These are phyloP conservation scores for Psittacula cyanocephala DNA, from an alignment of 2,113 vertebrate genomes.

Conservation along the genomic window DNA sequence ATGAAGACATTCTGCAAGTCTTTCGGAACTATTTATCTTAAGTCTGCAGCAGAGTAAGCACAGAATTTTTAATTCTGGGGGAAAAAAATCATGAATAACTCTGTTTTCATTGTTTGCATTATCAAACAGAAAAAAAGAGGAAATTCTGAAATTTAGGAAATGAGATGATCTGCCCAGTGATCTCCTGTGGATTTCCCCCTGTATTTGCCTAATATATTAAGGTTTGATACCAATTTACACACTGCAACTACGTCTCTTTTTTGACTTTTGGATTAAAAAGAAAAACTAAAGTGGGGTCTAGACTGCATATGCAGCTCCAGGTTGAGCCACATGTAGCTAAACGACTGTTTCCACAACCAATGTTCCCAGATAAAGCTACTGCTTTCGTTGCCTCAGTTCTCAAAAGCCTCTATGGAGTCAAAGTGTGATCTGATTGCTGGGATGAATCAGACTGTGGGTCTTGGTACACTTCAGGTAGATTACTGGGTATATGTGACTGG, in stretches of 20 bases:
- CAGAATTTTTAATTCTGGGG: neutral
- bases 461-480: neutral
- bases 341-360: neutral
- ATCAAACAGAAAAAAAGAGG: neutral
- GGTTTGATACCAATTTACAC: neutral
- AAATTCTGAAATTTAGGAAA: neutral
- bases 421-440: neutral
- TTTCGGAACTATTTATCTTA: neutral
- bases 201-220: neutral
- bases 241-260: neutral
- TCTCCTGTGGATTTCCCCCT: neutral
- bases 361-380: fast-evolving
- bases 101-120: neutral
- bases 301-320: neutral
- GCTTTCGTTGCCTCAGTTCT: neutral
- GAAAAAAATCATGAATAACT: neutral
- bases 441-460: neutral
- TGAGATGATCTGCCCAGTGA: neutral
- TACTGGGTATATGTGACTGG: neutral
- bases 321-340: neutral
- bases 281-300: neutral
- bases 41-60: neutral
- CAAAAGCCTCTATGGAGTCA: neutral
- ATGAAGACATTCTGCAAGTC: neutral
- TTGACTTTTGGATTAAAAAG: neutral